A percentile compares a stretch with the other conserved stretches of the same genome.
These are phyloP conservation scores for Escarpia spicata DNA, from an alignment of 2,888 invertebrate genomes.

Conservation along the genomic window DNA sequence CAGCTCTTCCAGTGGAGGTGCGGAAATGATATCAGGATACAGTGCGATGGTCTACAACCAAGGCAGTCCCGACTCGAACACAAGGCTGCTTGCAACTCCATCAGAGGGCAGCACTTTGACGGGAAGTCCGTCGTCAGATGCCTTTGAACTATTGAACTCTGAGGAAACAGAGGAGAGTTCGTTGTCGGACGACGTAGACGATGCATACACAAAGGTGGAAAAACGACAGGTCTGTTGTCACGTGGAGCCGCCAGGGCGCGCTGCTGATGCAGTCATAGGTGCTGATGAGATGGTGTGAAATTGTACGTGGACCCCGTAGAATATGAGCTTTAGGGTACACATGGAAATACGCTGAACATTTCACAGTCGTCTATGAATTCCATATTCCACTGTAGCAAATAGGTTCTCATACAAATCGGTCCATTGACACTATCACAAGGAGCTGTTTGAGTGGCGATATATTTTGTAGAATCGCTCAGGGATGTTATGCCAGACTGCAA, in stretches of 20 bases:
- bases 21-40: neutral
- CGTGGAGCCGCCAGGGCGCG: neutral
- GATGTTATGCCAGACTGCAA: too few species aligned
- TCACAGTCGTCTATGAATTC: too few species aligned
- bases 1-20: neutral
- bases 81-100: neutral
- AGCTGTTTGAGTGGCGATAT: too few species aligned
- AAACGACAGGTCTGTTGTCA: neutral
- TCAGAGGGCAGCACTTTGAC: neutral
- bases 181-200: neutral
- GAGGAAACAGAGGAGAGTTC: neutral
- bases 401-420: too few species aligned
- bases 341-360: too few species aligned
- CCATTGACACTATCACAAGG: too few species aligned
- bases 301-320: too few species aligned
- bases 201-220: neutral
- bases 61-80: neutral
- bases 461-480: too few species aligned
- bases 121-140: neutral
- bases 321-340: too few species aligned
- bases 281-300: neutral
- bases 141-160: neutral
- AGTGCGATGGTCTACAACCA: neutral
- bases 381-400: too few species aligned
- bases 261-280: neutral